Base-by-base conservation (phyloP, 2,888 invertebrate genomes). In the Melipona beecheii region DNA sequence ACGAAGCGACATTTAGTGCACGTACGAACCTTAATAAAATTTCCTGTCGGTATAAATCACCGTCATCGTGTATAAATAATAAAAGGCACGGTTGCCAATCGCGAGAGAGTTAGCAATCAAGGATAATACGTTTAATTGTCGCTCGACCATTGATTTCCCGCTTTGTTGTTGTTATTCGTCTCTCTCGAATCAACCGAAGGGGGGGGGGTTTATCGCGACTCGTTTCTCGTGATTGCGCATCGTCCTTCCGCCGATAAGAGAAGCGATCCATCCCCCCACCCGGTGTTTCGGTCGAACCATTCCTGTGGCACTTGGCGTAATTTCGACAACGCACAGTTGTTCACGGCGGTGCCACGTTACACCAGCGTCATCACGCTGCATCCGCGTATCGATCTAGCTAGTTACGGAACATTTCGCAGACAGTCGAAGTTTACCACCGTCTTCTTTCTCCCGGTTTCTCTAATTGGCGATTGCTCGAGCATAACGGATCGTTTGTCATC, bases 301-400 rank as follows among this genome's bases (percentile, higher is more conserved):
- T 56, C 31, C 64, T 49, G 21, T 31, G 17, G 36, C 58, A 71
- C 43, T 24, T 9, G 17, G 11, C 31, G 77, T 70, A 76, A 80
- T 80, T 70, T 69, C 49, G 66, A 73, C 31, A 52, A 27, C 43
- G 24, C 11, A 74, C 56, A 58, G 66, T 19, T 13, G n/a, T 11
- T 49, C 24, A 24, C 24, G 43, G 54, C 49, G 52, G 71, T 56
- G 68, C 75, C 56, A 82, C 56, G 71, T 43, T 49, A 36, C 49
- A 19, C 58, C 71, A 71, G 66, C 82, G 64, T 71, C 27, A 66
- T 83, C 75, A 71, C 71, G 62, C 58, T 64, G 64, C 73, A 58
- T 81, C 31, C 69, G 21, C 66, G 52, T 62, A 75, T 78, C 68
- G 84, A 78, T 78, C 84, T 74, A 72, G 36, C 83, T 52, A n/a